Evolutionary conservation across 2,888 invertebrate species (phyloP).

Genomic region (Molorchus minor): DNA sequence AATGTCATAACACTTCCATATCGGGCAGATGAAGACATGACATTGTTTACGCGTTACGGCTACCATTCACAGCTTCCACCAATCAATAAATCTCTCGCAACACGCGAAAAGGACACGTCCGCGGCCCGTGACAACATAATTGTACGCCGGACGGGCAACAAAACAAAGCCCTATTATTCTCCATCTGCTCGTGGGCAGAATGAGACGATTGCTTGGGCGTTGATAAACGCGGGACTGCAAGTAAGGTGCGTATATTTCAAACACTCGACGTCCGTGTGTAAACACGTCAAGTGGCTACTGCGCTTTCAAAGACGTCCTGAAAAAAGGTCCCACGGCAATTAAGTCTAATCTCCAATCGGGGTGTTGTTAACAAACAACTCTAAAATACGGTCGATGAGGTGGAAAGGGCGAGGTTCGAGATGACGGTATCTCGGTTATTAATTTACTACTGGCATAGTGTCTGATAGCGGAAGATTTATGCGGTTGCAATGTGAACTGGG

Average conservation of each 20-base stretch:
- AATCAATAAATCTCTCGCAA: conserved; percentile 16
- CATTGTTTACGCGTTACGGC: too few species aligned
- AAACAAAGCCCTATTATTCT: conserved; percentile 14
- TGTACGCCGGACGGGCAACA: conserved; percentile 4
- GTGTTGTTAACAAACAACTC: conserved; percentile 34
- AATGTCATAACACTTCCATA: too few species aligned
- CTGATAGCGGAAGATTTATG: conserved; percentile 42
- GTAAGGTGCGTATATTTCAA: conserved; percentile 21
- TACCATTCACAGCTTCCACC: conserved; percentile 3
- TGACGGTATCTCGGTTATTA: conserved; percentile 41
- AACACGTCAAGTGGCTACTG: conserved; percentile 25
- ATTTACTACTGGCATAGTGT: conserved; percentile 39
- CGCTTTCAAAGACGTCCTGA: not conserved
- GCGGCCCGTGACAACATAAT: conserved; percentile 1
- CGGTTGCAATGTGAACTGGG: conserved; percentile 33
- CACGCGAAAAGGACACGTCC: conserved; percentile 18
- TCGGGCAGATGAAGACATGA: too few species aligned
- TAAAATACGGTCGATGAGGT: conserved; percentile 5
- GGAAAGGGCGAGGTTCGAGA: conserved; percentile 6
- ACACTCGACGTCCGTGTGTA: conserved; percentile 13
- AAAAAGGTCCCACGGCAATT: conserved; percentile 46
- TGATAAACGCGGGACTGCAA: conserved; percentile 6
- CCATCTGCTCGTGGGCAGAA: conserved; percentile 12
- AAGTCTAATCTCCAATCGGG: conserved; percentile 39
- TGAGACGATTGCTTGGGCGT: conserved; percentile 17